Percentiles rank a stretch among this genome's conserved stretches.
Conservation (phyloP, 2,888 invertebrate genomes). For the Cheilosia impressa region DNA sequence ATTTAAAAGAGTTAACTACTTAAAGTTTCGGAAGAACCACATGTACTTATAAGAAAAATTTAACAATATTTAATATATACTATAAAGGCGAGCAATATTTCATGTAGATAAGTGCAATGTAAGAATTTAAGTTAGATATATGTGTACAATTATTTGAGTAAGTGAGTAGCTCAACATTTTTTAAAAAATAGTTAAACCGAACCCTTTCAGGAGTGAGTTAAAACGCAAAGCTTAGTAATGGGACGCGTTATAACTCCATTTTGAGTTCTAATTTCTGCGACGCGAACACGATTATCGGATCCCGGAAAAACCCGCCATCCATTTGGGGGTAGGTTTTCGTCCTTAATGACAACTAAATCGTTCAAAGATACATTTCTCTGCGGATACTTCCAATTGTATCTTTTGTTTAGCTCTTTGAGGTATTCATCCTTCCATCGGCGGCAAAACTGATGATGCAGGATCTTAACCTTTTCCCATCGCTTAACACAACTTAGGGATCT, state of each 20-base stretch:
- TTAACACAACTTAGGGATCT: background rate
- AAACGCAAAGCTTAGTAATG: background rate
- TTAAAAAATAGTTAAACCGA: background rate
- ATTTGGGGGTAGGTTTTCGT: background rate
- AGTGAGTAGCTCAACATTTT: background rate
- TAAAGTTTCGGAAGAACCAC: too few species aligned
- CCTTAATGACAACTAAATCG: background rate
- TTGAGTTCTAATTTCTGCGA: background rate
- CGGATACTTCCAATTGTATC: background rate
- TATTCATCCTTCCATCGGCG: background rate
- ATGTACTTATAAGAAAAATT: background rate
- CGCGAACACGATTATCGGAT: too few species aligned
- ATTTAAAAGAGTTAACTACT: too few species aligned
- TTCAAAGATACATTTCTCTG: background rate
- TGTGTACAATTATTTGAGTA: background rate
- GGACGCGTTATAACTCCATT: background rate
- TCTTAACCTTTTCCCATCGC: background rate
- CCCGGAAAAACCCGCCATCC: too few species aligned
- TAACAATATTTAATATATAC: background rate
- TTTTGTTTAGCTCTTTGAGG: background rate
- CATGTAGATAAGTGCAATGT: background rate
- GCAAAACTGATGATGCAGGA: background rate
- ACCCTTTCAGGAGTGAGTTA: background rate
- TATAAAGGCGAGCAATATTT: background rate
- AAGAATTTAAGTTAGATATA: background rate